These are phyloP conservation scores for Nemurella pictetii DNA, from an alignment of 2,888 invertebrate genomes.

Conservation along the genomic window DNA sequence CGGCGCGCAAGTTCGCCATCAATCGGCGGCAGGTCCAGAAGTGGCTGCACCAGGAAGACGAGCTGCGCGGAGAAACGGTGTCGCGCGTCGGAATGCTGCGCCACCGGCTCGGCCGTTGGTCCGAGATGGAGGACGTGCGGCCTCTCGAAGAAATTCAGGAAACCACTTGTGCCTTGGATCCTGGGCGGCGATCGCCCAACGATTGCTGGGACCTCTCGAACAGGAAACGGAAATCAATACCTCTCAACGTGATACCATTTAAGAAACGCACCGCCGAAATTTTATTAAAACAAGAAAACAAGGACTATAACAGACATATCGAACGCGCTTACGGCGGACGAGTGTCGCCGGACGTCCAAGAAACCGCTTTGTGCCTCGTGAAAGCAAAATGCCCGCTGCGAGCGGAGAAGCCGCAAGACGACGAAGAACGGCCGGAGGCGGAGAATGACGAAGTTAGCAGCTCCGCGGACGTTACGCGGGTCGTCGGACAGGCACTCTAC, in stretches of 20 bases:
- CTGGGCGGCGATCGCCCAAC: not conserved
- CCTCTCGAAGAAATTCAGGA: conserved; percentile 5
- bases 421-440: not conserved
- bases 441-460: conserved; percentile 15
- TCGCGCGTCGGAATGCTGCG: conserved; percentile 47
- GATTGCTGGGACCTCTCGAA: conserved; percentile 46
- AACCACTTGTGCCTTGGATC: not conserved
- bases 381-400: conserved; percentile 45
- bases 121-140: conserved; percentile 38
- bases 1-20: conserved; percentile 56
- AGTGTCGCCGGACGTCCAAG: conserved; percentile 46
- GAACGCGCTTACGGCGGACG: conserved; percentile 17
- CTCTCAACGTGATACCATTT: conserved; percentile 17
- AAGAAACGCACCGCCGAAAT: conserved; percentile 26
- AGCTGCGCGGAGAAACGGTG: conserved; percentile 50
- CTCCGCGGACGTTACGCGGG: conserved; percentile 17
- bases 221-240: conserved; percentile 43
- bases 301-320: not conserved
- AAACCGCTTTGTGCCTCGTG: conserved; percentile 53
- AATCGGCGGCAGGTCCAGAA: conserved; percentile 58
- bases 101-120: conserved; percentile 50
- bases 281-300: conserved; percentile 10
- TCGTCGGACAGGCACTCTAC: conserved; percentile 26
- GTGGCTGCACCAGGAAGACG: conserved; percentile 55
- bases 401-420: not conserved